phyloP scores from a whole-genome alignment of 37 sponge, comb jelly and placozoan genomes.

The Theonella swinhoei region DNA sequence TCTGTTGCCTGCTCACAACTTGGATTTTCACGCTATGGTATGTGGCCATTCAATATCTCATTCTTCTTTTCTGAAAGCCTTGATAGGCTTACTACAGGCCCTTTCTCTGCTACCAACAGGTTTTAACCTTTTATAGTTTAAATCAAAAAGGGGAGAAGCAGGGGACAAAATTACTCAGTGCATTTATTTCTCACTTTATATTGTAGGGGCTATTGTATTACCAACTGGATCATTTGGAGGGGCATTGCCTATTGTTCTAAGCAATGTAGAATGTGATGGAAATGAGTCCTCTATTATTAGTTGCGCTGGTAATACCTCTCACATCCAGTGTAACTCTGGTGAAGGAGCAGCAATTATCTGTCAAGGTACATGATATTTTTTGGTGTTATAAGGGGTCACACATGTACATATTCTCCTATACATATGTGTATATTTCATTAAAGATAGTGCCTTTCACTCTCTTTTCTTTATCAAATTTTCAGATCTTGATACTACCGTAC shows the following conservation, averaged over 20 bases:
- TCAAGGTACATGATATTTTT: conserved; percentile 22
- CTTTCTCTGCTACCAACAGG: too few species aligned
- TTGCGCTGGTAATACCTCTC: not conserved
- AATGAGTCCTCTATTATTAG: not conserved
- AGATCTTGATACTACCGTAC: not conserved
- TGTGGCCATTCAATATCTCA: not conserved
- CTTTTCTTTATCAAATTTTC: not conserved
- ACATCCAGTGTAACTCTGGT: too few species aligned
- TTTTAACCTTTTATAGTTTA: too few species aligned
- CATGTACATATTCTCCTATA: not conserved
- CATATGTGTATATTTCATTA: not conserved
- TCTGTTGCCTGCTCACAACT: conserved; percentile 37
- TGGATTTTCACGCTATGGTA: conserved; percentile 44
- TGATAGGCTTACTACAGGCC: too few species aligned
- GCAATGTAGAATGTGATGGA: conserved; percentile 16
- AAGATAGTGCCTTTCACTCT: not conserved
- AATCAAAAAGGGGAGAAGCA: too few species aligned
- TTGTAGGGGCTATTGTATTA: conserved; percentile 34
- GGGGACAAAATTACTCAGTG: too few species aligned
- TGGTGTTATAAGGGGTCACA: not conserved
- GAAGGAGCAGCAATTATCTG: too few species aligned
- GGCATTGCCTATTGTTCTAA: not conserved
- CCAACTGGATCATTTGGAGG: conserved; percentile 1
- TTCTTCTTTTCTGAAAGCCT: too few species aligned
- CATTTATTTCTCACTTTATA: not conserved